These are phyloP conservation scores for Tenthredo amoena DNA, from an alignment of 2,888 invertebrate species.

Conservation along the genomic window DNA sequence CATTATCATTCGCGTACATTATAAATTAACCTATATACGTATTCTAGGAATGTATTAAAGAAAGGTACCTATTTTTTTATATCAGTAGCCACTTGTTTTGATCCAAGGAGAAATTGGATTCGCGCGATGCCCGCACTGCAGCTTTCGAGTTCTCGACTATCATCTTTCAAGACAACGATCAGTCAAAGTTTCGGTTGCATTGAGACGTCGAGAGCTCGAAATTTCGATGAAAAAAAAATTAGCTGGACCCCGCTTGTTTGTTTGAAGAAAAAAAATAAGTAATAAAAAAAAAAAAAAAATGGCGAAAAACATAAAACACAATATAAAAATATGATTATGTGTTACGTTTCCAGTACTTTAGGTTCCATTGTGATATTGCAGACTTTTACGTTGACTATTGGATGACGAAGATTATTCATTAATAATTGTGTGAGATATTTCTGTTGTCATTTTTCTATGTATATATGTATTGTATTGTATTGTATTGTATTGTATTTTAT, in stretches of 20 bases:
- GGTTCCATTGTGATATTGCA: constrained; percentile 63
- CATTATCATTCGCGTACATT: constrained; percentile 61
- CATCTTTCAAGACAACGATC: background rate
- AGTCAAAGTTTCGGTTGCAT: background rate
- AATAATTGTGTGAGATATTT: constrained; percentile 31
- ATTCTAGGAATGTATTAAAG: constrained; percentile 67
- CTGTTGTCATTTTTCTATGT: constrained; percentile 28
- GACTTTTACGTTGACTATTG: constrained; percentile 67
- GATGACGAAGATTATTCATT: constrained; percentile 64
- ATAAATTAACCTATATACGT: constrained; percentile 64
- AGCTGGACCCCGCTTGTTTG: constrained; percentile 35
- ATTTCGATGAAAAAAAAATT: constrained; percentile 13
- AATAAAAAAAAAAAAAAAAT: constrained; percentile 50
- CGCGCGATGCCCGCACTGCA: background rate
- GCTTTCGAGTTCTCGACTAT: background rate
- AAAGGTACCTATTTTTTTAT: constrained; percentile 17
- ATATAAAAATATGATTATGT: constrained; percentile 72
- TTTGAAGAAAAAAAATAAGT: background rate
- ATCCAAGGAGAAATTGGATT: background rate
- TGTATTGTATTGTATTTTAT: background rate
- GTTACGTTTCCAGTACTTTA: constrained; percentile 52
- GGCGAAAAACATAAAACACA: constrained; percentile 59
- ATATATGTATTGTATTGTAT: background rate
- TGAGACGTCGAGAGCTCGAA: background rate
- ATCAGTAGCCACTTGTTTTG: background rate